phyloP scores from a whole-genome alignment of 2,888 invertebrate species.

The Caenorhabditis sp. region DNA sequence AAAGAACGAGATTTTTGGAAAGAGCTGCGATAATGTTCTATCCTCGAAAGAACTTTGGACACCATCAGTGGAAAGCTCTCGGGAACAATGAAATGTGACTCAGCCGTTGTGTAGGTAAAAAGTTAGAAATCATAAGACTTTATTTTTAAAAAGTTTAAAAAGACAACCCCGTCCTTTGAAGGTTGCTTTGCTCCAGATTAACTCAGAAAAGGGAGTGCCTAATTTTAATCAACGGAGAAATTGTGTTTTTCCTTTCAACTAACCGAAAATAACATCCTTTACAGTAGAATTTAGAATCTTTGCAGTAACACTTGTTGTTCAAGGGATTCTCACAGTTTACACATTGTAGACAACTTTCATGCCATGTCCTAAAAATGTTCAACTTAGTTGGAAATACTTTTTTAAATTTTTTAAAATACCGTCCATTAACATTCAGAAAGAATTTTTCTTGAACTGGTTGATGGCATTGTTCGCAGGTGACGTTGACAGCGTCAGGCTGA shows the following conservation, averaged over 20 bases:
- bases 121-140: no score
- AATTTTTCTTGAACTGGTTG: slow-evolving; percentile 58
- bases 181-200: background rate
- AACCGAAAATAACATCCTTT: slow-evolving; percentile 77
- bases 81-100: no score
- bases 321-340: slow-evolving; percentile 43
- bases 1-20: no score
- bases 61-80: no score
- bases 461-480: slow-evolving; percentile 58
- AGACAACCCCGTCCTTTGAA: background rate
- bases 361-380: slow-evolving; percentile 62
- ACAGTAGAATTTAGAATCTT: slow-evolving; percentile 74
- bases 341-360: slow-evolving; percentile 66
- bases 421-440: slow-evolving; percentile 61
- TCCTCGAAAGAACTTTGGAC: no score
- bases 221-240: slow-evolving; percentile 43
- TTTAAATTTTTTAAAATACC: slow-evolving; percentile 27
- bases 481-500: slow-evolving; percentile 32
- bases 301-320: slow-evolving; percentile 71
- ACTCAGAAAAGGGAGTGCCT: background rate
- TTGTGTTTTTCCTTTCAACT: slow-evolving; percentile 35
- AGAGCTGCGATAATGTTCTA: no score
- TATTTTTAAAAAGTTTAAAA: no score
- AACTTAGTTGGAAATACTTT: background rate
- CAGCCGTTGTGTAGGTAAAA: no score